A percentile compares a stretch with the other conserved stretches of the same genome.
Conservation (phyloP, 2,797 vertebrate species). For the Cryptoprocta ferox region DNA sequence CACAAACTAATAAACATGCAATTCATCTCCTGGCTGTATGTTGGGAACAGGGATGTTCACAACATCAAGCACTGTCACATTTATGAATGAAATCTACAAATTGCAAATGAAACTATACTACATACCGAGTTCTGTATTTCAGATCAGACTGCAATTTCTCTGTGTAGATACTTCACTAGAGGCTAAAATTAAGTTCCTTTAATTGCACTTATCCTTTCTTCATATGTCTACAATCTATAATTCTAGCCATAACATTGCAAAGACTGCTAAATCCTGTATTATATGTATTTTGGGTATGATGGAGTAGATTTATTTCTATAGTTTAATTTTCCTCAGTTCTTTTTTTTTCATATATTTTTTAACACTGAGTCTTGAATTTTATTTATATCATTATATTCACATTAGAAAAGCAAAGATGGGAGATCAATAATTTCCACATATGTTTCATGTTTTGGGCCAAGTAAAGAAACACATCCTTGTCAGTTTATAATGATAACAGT, state of each 20-base stretch:
- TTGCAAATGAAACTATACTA: constrained; percentile 26
- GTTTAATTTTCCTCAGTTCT: not conserved
- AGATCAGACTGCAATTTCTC: not conserved
- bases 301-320: not conserved
- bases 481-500: not conserved
- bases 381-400: not conserved
- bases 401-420: not conserved
- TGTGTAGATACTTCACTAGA: not conserved
- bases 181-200: not conserved
- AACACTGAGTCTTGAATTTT: not conserved
- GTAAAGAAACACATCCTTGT: not conserved
- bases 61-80: not conserved
- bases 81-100: not conserved
- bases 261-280: not conserved
- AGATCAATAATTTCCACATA: not conserved
- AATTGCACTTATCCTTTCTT: not conserved
- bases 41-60: not conserved
- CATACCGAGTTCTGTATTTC: not conserved
- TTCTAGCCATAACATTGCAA: not conserved
- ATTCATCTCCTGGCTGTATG: not conserved
- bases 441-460: not conserved
- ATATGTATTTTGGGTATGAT: not conserved
- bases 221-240: not conserved
- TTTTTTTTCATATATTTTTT: not conserved
- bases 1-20: not conserved